Evolutionary conservation across 2,113 vertebrate genomes (phyloP).

Genomic region (Anolis carolinensis): DNA sequence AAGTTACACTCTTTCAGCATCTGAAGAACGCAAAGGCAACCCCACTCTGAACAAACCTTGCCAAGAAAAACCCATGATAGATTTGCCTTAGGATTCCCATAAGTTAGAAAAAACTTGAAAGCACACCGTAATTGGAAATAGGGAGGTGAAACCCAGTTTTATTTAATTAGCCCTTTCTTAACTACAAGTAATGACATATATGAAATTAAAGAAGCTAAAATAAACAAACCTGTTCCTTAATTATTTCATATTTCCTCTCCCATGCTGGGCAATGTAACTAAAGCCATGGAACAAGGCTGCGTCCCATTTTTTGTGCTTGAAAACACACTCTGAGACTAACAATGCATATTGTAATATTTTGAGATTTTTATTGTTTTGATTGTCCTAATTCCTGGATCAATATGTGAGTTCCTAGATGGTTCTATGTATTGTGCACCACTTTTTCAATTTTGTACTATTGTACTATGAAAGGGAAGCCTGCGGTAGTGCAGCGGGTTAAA

Average conservation of each 20-base stretch:
- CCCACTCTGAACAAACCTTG: too few relatives aligned
- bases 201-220: neutral
- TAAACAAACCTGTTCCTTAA: neutral
- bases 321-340: neutral
- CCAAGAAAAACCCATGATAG: too few relatives aligned
- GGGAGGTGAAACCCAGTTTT: conserved; percentile 47
- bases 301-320: neutral
- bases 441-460: too few relatives aligned
- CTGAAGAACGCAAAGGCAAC: too few relatives aligned
- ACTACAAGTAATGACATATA: conserved; percentile 21
- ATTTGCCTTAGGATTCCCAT: too few relatives aligned
- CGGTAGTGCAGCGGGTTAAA: too few relatives aligned
- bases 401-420: neutral
- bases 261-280: neutral
- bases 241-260: neutral
- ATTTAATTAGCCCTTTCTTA: conserved; percentile 45
- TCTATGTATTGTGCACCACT: neutral
- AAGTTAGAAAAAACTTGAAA: conserved; percentile 28
- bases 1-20: too few relatives aligned
- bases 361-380: neutral
- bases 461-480: too few relatives aligned
- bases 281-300: rapidly evolving
- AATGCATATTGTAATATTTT: neutral
- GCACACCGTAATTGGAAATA: conserved; percentile 50
- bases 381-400: neutral